A percentile compares a stretch with the other conserved stretches of the same genome.
Evolutionary conservation across 2,797 vertebrate species (phyloP).

Genomic region (Chromis chromis): DNA sequence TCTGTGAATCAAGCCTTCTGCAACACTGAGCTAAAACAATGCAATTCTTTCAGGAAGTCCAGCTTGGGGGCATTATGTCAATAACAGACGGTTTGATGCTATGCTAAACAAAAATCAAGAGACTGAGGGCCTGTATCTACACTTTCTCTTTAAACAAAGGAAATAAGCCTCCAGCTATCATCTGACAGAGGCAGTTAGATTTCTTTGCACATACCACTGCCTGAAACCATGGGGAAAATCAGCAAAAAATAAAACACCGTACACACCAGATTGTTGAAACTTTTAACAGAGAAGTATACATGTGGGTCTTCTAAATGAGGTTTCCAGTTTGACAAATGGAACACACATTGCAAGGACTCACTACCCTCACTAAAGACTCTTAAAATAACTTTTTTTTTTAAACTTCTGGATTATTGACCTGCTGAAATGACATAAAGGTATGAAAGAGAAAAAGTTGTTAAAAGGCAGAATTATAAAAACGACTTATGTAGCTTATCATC

Average conservation of each 20-base stretch:
- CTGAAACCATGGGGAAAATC: neutral
- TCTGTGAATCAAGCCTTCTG: constrained; percentile 3
- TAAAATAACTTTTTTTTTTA: neutral
- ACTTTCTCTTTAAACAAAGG: neutral
- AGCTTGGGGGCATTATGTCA: neutral
- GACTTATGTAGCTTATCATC: constrained; percentile 41
- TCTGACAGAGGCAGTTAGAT: neutral
- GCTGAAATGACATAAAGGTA: constrained; percentile 17
- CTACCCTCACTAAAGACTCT: neutral
- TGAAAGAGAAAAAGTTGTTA: constrained; percentile 24
- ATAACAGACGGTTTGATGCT: constrained; percentile 4
- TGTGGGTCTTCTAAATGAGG: neutral
- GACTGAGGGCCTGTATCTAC: neutral
- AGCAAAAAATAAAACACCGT: neutral
- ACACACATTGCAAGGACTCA: neutral
- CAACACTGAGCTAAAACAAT: neutral
- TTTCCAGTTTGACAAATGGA: constrained; percentile 12
- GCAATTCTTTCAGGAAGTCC: neutral
- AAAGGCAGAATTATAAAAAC: constrained; percentile 50
- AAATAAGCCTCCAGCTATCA: neutral
- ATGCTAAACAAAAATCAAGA: neutral
- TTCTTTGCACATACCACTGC: neutral
- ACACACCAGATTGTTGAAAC: too few species aligned
- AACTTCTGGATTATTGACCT: constrained; percentile 27
- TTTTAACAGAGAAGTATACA: too few species aligned